Conservation (phyloP, 2,797 vertebrate genomes). For the Anguilla obscura region DNA sequence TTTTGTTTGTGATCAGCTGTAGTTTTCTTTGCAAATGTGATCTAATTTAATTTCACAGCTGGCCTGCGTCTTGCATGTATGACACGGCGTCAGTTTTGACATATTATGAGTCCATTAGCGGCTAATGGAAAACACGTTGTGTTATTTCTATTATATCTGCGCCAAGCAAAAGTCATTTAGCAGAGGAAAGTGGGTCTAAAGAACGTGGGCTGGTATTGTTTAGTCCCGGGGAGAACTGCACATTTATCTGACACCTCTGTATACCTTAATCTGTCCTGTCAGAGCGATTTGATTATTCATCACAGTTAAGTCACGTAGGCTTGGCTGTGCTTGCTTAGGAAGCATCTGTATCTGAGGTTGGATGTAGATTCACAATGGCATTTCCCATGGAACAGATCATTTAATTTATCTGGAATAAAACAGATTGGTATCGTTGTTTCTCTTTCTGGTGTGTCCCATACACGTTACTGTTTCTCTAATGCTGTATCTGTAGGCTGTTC, state of each 20-base stretch:
- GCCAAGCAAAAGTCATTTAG: background rate
- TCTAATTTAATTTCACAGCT: constrained; percentile 41
- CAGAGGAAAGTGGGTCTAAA: background rate
- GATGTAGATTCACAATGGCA: background rate
- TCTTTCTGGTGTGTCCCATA: background rate
- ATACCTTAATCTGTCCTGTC: background rate
- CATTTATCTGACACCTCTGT: background rate
- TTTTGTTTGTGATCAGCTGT: constrained; percentile 40
- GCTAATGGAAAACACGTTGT: constrained; percentile 16
- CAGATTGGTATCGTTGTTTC: background rate
- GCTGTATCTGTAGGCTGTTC: background rate
- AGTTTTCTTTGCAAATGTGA: constrained; percentile 32
- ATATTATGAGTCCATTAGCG: constrained; percentile 34
- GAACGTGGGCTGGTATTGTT: background rate
- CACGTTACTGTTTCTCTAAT: background rate
- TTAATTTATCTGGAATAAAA: background rate
- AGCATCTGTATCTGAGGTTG: background rate
- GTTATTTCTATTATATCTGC: background rate
- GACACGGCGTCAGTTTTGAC: constrained; percentile 25
- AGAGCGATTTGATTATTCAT: background rate
- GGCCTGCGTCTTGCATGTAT: constrained; percentile 10
- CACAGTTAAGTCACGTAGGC: background rate
- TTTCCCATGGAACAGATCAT: background rate
- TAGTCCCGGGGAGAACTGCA: background rate
- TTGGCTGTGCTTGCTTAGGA: background rate